These are phyloP conservation scores for Paedocypris sp. DNA, from an alignment of 2,113 vertebrate genomes.

Conservation along the genomic window DNA sequence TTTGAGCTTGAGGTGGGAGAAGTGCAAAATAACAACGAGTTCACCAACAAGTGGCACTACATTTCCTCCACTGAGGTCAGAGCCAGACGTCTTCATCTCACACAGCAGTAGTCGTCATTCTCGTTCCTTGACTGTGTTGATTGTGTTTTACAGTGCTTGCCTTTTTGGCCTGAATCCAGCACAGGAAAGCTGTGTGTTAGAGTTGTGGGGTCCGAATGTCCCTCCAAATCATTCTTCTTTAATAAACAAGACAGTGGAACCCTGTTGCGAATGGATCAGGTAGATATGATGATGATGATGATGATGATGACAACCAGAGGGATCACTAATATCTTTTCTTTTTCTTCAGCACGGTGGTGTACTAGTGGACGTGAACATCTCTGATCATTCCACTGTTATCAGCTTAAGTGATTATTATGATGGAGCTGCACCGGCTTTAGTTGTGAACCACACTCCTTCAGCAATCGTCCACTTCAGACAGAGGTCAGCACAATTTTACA, in stretches of 20 bases:
- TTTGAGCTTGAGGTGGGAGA: conserved; percentile 89
- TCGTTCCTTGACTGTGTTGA: neutral
- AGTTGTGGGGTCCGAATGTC: conserved; percentile 68
- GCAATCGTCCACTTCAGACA: conserved; percentile 60
- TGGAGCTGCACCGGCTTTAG: conserved; percentile 80
- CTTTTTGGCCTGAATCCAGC: conserved; percentile 85
- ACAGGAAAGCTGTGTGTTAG: conserved; percentile 77
- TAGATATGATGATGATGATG: conserved; percentile 41
- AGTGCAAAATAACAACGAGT: conserved; percentile 50
- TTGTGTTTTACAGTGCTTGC: conserved; percentile 70
- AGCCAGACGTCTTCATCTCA: neutral
- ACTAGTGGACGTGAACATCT: conserved; percentile 77
- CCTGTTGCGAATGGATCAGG: conserved; percentile 74
- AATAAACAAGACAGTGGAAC: conserved; percentile 83
- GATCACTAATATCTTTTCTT: neutral
- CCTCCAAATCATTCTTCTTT: conserved; percentile 76
- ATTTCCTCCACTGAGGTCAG: conserved; percentile 74
- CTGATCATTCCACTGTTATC: conserved; percentile 76
- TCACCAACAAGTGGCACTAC: conserved; percentile 78
- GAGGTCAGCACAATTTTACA: conserved; percentile 41
- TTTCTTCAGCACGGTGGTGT: conserved; percentile 69
- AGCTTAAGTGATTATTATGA: conserved; percentile 82
- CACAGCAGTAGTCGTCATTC: neutral
- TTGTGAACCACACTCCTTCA: conserved; percentile 82
- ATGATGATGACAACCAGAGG: neutral